Evolutionary conservation across 2,888 invertebrate genomes (phyloP), one percentile per base, ranked within the genome.

Genomic region (Clanis bilineata): DNA sequence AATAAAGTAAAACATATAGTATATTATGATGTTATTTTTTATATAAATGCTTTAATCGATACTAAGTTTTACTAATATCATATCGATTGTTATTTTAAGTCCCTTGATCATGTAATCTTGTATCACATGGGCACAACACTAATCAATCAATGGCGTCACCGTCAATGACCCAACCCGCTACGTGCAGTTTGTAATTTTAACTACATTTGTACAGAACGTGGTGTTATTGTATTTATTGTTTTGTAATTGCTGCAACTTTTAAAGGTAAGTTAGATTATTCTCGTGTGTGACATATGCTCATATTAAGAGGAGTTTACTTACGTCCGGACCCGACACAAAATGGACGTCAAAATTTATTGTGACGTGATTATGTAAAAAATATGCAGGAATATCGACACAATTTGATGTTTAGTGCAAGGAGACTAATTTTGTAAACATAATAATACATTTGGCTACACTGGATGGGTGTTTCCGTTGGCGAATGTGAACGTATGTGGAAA

Each of bases 341-440:
- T 91, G 90, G 90, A 90, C 90, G 90, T 89, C 90, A 83, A 69
- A 77, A 74, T 77, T 76, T 80, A 78, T 84, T 84, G 86, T 89
- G 86, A 85, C 86, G 84, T 87, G 90, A 89, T 90, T 89, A 88
- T 88, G 82, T 88, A 88, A 89, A 87, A 83, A 85, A 77, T 77
- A 73, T 68, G 63, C 23, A 44, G 61, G 59, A 28, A 57, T 60
- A 56, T 47, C 55, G 28, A 21, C 25, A 25, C 44, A 7, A 38
- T 9, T 45, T 25, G 9, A 2, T 60, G 32, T 43, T 6, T 23
- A 58, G 9, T 41, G 10, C 39, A 25, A 28, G n/a, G 1, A 12
- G 12, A 25, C 5, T 12, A 25, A 6, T 10, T 39, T 39, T 23
- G 21, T n/a, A 18, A 22, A 21, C 3, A 1, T 25, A 18, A 10